Conservation (phyloP, 2,797 vertebrate species). For the Chloroceryle inda region DNA sequence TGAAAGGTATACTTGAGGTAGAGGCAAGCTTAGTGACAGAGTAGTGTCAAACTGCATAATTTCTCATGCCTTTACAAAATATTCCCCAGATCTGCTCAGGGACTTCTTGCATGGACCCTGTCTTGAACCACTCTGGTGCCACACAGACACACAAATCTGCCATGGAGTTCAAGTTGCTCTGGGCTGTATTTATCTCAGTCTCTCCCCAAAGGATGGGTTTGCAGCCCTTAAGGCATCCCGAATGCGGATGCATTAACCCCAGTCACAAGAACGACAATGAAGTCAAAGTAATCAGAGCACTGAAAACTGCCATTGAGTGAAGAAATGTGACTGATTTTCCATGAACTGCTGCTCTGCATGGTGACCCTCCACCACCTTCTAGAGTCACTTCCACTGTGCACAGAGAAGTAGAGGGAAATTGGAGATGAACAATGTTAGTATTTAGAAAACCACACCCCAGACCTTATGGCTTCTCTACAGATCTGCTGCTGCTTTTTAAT, state of each 20-base stretch:
- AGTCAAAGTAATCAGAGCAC: background rate
- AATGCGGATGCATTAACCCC: rapidly evolving
- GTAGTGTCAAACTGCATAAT: background rate
- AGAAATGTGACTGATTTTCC: background rate
- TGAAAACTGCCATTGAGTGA: background rate
- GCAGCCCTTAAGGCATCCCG: background rate
- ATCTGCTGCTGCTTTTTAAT: background rate
- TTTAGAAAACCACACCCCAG: background rate
- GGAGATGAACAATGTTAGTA: background rate
- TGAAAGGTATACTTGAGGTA: background rate
- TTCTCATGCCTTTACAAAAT: background rate
- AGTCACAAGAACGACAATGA: background rate
- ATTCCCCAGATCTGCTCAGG: background rate
- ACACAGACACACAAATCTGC: background rate
- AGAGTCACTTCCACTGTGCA: background rate
- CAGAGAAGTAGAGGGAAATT: background rate
- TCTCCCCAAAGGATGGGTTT: background rate
- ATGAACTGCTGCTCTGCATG: background rate
- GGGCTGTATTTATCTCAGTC: background rate
- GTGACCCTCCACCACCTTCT: background rate
- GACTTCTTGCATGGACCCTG: background rate
- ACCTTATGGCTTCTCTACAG: background rate
- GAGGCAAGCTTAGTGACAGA: background rate
- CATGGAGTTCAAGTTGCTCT: background rate
- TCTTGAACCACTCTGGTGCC: background rate